Evolutionary conservation across 1,140 invertebrate genomes (phyloP).

Genomic region (Neomicropteryx cornuta): DNA sequence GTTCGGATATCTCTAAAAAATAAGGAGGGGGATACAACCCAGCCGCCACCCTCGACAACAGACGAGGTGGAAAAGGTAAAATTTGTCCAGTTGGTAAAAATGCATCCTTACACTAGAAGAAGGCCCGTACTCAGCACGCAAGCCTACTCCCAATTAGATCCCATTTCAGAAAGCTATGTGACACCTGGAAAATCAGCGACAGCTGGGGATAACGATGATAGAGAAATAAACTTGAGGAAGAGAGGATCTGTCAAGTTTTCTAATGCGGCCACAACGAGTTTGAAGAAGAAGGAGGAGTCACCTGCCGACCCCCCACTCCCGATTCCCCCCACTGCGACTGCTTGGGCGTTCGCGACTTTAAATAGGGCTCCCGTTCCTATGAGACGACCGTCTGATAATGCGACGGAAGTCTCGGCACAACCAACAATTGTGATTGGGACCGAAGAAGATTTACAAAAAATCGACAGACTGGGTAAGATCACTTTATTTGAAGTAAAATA

Average conservation of each 20-base stretch:
- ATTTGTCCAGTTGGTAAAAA: slow-evolving; percentile 10
- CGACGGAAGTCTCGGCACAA: neutral
- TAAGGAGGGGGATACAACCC: slow-evolving; percentile 7
- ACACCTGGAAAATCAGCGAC: slow-evolving; percentile 8
- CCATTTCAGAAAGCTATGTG: slow-evolving; percentile 9
- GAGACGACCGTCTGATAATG: slow-evolving; percentile 1
- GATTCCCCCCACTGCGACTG: slow-evolving; percentile 13
- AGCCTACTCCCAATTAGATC: slow-evolving; percentile 13
- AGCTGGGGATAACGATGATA: too few species aligned
- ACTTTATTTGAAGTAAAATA: too few species aligned
- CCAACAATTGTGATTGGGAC: slow-evolving; percentile 7
- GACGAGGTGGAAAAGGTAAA: slow-evolving; percentile 3
- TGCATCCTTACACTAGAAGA: slow-evolving; percentile 9
- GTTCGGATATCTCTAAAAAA: slow-evolving; percentile 13
- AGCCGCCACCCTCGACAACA: neutral
- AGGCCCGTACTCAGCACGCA: slow-evolving; percentile 10
- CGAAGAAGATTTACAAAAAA: slow-evolving; percentile 11
- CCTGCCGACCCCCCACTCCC: slow-evolving; percentile 5
- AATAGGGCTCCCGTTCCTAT: slow-evolving; percentile 8
- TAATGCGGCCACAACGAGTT: neutral
- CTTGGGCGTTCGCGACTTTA: slow-evolving; percentile 13
- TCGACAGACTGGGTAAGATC: too few species aligned
- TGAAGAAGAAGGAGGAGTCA: slow-evolving; percentile 3
- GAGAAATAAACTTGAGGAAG: slow-evolving; percentile 10
- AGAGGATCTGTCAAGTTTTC: slow-evolving; percentile 10